phyloP scores from a whole-genome alignment of 2,888 invertebrate genomes.

The Latrodectus hesperus region DNA sequence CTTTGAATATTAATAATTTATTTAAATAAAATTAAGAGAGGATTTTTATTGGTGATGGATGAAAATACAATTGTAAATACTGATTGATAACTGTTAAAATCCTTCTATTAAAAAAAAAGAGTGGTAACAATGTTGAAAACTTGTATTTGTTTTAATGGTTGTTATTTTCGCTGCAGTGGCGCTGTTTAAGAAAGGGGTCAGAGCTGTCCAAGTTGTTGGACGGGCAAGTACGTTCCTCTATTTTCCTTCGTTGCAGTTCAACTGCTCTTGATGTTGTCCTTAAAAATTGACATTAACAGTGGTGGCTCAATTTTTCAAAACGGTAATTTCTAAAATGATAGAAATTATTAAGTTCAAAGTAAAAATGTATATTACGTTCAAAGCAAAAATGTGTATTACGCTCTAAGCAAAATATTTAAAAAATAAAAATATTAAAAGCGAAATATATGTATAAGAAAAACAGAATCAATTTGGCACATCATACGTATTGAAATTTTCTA shows the following conservation, averaged over 20 bases:
- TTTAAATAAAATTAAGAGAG: background rate
- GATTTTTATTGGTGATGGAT: background rate
- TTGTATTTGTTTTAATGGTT: slow-evolving; percentile 42
- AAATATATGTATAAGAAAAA: no score
- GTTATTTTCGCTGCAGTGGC: slow-evolving; percentile 84
- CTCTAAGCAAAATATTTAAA: no score
- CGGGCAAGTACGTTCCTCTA: slow-evolving; percentile 91
- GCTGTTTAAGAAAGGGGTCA: slow-evolving; percentile 99
- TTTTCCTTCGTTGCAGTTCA: slow-evolving; percentile 42
- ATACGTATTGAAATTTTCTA: no score
- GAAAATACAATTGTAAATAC: background rate
- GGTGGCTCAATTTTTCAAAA: slow-evolving; percentile 16
- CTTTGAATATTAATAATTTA: background rate
- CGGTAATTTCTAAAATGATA: no score
- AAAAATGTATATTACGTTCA: no score
- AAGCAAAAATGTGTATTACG: no score
- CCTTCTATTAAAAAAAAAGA: slow-evolving; percentile 22
- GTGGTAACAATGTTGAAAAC: slow-evolving; percentile 50
- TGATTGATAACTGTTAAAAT: slow-evolving; percentile 14
- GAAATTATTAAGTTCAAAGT: no score
- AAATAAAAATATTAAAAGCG: no score
- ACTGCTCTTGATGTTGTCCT: slow-evolving; percentile 52
- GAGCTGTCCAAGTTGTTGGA: slow-evolving; percentile 98
- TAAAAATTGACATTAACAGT: slow-evolving; percentile 26
- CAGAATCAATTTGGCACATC: no score